phyloP scores from a whole-genome alignment of 2,113 vertebrate genomes.

The Protobothrops mucrosquamatus region DNA sequence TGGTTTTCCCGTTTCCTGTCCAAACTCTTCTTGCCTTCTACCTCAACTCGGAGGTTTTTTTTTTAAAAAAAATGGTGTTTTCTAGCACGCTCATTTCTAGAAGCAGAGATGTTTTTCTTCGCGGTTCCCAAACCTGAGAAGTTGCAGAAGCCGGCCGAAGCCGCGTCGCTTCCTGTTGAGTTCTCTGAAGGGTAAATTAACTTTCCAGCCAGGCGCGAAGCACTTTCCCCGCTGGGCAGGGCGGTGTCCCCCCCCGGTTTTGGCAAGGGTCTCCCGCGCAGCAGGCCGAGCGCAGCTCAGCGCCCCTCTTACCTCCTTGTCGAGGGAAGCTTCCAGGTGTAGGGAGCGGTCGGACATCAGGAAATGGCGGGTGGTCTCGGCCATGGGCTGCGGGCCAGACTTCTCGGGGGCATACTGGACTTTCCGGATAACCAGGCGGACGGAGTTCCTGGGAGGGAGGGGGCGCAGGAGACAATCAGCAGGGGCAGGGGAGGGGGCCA shows the following conservation, averaged over 20 bases:
- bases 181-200: background rate
- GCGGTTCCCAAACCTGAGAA: background rate
- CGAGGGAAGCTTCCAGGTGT: slow-evolving; percentile 87
- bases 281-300: background rate
- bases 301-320: slow-evolving; percentile 79
- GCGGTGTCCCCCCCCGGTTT: fast-evolving
- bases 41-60: background rate
- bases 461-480: background rate
- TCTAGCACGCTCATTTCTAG: background rate
- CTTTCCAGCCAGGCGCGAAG: background rate
- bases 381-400: slow-evolving; percentile 85
- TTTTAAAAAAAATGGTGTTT: background rate
- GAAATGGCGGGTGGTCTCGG: slow-evolving; percentile 88
- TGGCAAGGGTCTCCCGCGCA: background rate
- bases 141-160: background rate
- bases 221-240: too few relatives aligned
- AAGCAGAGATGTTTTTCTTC: background rate
- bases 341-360: slow-evolving; percentile 89
- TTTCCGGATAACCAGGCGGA: slow-evolving; percentile 88
- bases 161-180: background rate
- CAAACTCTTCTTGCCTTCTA: background rate
- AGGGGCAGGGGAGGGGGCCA: background rate
- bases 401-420: slow-evolving; percentile 91
- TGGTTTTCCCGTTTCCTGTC: background rate
- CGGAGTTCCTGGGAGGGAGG: slow-evolving; percentile 78